phyloP scores from a whole-genome alignment of 1,140 invertebrate genomes.

The Pomacea maculata region DNA sequence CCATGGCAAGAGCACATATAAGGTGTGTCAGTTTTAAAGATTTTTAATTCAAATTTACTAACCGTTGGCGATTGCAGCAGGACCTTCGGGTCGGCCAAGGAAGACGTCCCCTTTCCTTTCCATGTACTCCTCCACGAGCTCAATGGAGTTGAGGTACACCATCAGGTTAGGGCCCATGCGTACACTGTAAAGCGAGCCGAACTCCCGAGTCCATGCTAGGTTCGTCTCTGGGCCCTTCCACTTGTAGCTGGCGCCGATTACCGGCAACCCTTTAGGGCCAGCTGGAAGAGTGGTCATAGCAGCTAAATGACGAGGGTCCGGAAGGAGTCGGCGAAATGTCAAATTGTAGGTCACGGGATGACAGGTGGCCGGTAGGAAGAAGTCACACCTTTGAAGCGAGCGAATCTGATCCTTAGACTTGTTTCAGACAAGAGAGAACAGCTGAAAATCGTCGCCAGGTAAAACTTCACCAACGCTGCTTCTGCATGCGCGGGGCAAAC shows the following conservation, averaged over 20 bases:
- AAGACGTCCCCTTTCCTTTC: conserved; percentile 20
- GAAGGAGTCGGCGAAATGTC: neutral
- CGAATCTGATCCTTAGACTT: too few species aligned
- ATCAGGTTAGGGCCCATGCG: conserved; percentile 27
- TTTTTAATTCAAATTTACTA: neutral
- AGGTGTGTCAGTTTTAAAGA: too few species aligned
- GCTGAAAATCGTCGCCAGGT: too few species aligned
- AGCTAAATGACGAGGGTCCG: neutral
- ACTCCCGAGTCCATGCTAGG: conserved; percentile 29
- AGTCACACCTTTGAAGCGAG: too few species aligned
- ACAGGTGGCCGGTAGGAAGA: too few species aligned
- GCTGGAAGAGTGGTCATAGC: conserved; percentile 14
- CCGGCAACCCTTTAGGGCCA: conserved; percentile 21
- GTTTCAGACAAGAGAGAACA: too few species aligned
- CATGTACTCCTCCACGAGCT: conserved; percentile 30
- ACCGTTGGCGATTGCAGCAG: conserved; percentile 34
- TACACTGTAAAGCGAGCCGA: conserved; percentile 30
- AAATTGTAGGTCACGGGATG: too few species aligned
- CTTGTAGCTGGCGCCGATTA: conserved; percentile 16
- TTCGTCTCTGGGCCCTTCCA: conserved; percentile 37
- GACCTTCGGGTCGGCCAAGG: conserved; percentile 31
- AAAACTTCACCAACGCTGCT: too few species aligned
- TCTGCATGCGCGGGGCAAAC: too few species aligned
- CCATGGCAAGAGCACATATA: too few species aligned
- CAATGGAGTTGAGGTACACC: conserved; percentile 35